A percentile compares a stretch with the other conserved stretches of the same genome.
Conservation (phyloP, 2,797 vertebrate species). For the Hafferia zeledoni region DNA sequence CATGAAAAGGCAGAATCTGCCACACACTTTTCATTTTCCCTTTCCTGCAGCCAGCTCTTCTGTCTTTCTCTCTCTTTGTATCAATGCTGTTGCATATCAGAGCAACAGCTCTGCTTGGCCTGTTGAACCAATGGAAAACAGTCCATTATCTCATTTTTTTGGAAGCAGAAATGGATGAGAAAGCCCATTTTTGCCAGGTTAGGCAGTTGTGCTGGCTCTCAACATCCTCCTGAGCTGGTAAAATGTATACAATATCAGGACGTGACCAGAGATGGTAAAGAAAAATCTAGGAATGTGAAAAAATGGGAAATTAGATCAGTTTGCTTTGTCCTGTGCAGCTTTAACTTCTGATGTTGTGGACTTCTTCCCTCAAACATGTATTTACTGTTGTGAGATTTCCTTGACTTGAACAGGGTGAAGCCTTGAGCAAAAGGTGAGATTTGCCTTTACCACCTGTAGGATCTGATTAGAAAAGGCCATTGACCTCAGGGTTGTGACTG, state of each 20-base stretch:
- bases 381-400: neutral
- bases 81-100: neutral
- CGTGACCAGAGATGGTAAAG: neutral
- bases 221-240: neutral
- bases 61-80: neutral
- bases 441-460: neutral
- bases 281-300: neutral
- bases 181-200: neutral
- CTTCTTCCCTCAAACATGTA: neutral
- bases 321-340: neutral
- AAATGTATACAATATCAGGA: neutral
- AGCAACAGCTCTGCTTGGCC: neutral
- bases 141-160: neutral
- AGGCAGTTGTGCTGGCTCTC: neutral
- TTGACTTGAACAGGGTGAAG: fast-evolving
- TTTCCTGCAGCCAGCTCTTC: neutral
- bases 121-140: neutral
- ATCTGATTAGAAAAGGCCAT: neutral
- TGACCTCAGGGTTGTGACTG: neutral
- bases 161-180: neutral
- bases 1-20: neutral
- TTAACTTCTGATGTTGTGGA: neutral
- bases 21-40: neutral
- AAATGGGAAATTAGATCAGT: neutral
- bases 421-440: neutral